Percentiles rank a stretch among this genome's conserved stretches.
phyloP scores from a whole-genome alignment of 2,797 vertebrate species.

The Molothrus ater region DNA sequence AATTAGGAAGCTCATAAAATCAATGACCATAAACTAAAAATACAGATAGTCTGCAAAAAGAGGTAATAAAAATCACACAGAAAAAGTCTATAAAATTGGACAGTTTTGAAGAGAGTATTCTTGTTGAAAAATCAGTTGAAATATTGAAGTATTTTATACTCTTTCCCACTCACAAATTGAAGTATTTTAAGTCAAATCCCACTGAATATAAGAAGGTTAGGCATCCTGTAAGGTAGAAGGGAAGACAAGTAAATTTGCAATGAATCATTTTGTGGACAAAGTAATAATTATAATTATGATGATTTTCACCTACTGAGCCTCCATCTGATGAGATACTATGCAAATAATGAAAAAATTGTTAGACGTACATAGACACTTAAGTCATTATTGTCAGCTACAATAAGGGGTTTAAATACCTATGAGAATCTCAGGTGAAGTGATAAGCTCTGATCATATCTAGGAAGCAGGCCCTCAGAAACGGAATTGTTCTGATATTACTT shows the following conservation, averaged over 20 bases:
- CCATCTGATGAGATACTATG: background rate
- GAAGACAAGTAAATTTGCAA: background rate
- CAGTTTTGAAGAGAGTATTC: background rate
- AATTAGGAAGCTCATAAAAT: conserved; percentile 48
- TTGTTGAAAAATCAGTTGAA: background rate
- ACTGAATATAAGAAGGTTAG: background rate
- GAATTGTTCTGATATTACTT: background rate
- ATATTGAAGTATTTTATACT: background rate
- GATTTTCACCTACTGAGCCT: background rate
- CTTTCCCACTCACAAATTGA: background rate
- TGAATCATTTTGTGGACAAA: background rate
- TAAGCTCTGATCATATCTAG: background rate
- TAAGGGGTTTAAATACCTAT: background rate
- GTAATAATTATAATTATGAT: background rate
- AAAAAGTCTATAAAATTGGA: background rate
- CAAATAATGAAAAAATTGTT: background rate
- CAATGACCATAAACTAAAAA: conserved; percentile 41
- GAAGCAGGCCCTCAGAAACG: background rate
- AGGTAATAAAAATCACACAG: background rate
- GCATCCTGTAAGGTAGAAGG: background rate
- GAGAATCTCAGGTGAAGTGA: background rate
- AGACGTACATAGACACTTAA: background rate
- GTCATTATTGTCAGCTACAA: background rate
- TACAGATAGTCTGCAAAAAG: conserved; percentile 19
- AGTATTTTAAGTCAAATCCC: background rate